Base-by-base conservation (phyloP, 2,113 vertebrate genomes). In the Erinaceus europaeus region DNA sequence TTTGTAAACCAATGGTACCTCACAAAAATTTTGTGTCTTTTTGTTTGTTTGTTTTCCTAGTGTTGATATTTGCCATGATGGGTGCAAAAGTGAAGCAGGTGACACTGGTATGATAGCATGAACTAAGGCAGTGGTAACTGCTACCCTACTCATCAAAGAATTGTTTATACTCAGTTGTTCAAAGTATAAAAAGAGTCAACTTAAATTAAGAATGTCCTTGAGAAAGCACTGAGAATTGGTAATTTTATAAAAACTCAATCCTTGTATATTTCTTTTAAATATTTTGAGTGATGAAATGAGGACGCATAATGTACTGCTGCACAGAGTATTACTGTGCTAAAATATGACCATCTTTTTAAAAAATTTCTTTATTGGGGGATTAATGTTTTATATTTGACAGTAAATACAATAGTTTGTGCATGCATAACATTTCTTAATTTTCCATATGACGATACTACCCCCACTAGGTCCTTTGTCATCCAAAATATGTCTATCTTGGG, bases 261-360 rank as follows among this genome's bases (percentile, higher is more conserved):
- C n/a, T 34, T 86, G 32, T 12, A 12, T 9, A 3, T 78, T 9
- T 34, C 44, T 34, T 64, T 77, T 59, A 23, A 81, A 23, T 55
- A 77, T 72, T 84, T 42, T 42, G 69, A 29, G n/a, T 73, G 57
- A 62, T 27, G 27, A 68, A 53, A 53, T 36, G 29, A 83, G 57
- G 40, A 4, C 12, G 36, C n/a, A 9, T 61, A 29, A 1, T 12
- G n/a, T n/a, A n/a, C n/a, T n/a, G n/a, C n/a, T n/a, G n/a, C n/a
- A n/a, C n/a, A n/a, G n/a, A n/a, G n/a, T n/a, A n/a, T n/a, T n/a
- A n/a, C n/a, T n/a, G n/a, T n/a, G n/a, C n/a, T n/a, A n/a, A n/a
- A n/a, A n/a, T n/a, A n/a, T n/a, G n/a, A n/a, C n/a, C n/a, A n/a
- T n/a, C n/a, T n/a, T n/a, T n/a, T n/a, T n/a, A n/a, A n/a, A n/a